Conservation (phyloP, 2,113 vertebrate species). For the Lagopus leucura region DNA sequence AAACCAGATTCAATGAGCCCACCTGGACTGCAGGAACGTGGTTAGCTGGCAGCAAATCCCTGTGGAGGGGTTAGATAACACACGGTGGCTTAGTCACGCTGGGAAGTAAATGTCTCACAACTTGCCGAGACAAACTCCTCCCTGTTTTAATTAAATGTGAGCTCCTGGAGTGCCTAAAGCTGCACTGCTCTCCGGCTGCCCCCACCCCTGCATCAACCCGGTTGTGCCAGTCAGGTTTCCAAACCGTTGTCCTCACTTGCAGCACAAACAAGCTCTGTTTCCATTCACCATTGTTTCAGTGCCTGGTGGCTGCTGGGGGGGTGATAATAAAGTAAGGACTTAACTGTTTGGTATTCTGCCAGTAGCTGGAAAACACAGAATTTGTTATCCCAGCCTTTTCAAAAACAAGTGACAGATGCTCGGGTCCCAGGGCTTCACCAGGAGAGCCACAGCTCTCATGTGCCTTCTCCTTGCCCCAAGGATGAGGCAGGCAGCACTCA, state of each 20-base stretch:
- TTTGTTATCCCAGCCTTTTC: not conserved
- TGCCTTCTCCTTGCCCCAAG: not conserved
- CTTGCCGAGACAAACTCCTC: constrained; percentile 58
- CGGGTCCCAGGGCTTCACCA: not conserved
- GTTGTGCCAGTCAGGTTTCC: constrained; percentile 19
- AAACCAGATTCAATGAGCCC: not conserved
- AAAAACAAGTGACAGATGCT: not conserved
- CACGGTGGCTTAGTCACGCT: not conserved
- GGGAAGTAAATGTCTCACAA: constrained; percentile 7
- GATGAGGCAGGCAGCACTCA: rapidly evolving
- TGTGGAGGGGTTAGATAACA: not conserved
- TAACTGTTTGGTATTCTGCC: not conserved
- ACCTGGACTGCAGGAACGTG: not conserved
- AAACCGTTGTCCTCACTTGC: constrained; percentile 11
- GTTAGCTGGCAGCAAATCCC: constrained; percentile 34
- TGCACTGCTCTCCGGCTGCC: not conserved
- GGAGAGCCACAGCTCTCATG: not conserved
- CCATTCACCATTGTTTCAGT: not conserved
- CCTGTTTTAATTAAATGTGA: constrained; percentile 22
- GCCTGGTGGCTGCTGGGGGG: not conserved
- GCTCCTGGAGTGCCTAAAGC: constrained; percentile 16
- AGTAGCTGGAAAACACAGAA: not conserved
- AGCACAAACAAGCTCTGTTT: not conserved
- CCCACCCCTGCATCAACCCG: not conserved
- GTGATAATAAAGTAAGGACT: not conserved